These are phyloP conservation scores for Nymphalis urticae DNA, from an alignment of 2,888 invertebrate genomes.

Conservation along the genomic window DNA sequence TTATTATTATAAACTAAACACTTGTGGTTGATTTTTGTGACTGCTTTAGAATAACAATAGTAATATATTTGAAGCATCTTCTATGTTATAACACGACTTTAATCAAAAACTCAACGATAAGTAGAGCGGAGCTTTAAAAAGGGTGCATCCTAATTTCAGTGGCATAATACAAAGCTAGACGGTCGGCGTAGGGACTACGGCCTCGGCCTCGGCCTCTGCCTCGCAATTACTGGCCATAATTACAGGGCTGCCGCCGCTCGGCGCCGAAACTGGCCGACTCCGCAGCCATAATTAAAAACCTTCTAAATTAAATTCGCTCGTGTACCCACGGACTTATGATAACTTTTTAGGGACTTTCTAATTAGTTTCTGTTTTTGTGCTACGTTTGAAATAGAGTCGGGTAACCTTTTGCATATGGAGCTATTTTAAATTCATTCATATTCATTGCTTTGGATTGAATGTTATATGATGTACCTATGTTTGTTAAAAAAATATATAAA, in stretches of 20 bases:
- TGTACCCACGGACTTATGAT: constrained; percentile 76
- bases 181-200: constrained; percentile 50
- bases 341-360: constrained; percentile 80
- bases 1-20: no score
- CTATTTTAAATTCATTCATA: constrained; percentile 28
- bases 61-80: constrained; percentile 1
- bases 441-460: neutral
- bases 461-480: neutral
- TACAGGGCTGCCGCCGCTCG: constrained; percentile 78
- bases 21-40: neutral
- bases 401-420: constrained; percentile 18
- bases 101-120: constrained; percentile 23
- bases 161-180: constrained; percentile 57
- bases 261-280: constrained; percentile 72
- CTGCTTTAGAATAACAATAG: neutral
- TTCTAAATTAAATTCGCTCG: constrained; percentile 81
- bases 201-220: constrained; percentile 56
- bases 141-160: constrained; percentile 55
- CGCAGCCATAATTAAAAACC: constrained; percentile 79
- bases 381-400: constrained; percentile 48
- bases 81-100: constrained; percentile 14
- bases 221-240: constrained; percentile 81
- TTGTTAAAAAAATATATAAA: no score
- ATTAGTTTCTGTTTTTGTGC: constrained; percentile 70
- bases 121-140: constrained; percentile 30